Conservation (phyloP, 2,888 invertebrate species). For the Drosophila trichaetosa region DNA sequence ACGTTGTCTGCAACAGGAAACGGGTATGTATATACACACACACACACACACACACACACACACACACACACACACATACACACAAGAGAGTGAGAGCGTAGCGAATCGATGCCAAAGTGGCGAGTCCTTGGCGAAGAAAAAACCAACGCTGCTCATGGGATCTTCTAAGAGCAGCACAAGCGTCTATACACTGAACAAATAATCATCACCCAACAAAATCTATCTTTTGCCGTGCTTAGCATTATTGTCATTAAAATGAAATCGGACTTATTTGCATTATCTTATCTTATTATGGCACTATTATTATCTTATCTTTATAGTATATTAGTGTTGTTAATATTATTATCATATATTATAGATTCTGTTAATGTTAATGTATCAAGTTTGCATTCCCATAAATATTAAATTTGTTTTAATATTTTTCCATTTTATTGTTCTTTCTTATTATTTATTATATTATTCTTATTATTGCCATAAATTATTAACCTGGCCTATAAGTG, state of each 20-base stretch:
- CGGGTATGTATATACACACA: constrained; percentile 46
- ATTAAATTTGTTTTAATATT: background rate
- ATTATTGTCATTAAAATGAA: background rate
- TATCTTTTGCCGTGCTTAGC: background rate
- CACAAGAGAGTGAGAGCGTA: background rate
- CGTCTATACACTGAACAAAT: background rate
- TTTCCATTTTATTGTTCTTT: background rate
- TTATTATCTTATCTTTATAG: too few species aligned
- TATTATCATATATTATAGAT: background rate
- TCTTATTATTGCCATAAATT: background rate
- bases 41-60: constrained; percentile 11
- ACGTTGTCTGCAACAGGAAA: constrained; percentile 61
- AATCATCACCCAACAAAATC: background rate
- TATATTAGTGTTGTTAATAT: background rate
- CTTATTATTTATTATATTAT: too few species aligned
- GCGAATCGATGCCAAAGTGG: constrained; percentile 17
- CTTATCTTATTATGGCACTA: too few species aligned
- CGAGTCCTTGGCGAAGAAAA: constrained; percentile 10
- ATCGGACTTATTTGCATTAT: background rate
- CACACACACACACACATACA: background rate
- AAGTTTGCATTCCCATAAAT: background rate
- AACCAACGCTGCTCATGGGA: constrained; percentile 5
- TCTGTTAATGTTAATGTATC: accelerated
- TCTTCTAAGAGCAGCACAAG: constrained; percentile 6
- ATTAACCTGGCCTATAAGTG: background rate